These are phyloP conservation scores for Alsophila aescularia DNA, from an alignment of 2,888 invertebrate genomes.

Conservation along the genomic window DNA sequence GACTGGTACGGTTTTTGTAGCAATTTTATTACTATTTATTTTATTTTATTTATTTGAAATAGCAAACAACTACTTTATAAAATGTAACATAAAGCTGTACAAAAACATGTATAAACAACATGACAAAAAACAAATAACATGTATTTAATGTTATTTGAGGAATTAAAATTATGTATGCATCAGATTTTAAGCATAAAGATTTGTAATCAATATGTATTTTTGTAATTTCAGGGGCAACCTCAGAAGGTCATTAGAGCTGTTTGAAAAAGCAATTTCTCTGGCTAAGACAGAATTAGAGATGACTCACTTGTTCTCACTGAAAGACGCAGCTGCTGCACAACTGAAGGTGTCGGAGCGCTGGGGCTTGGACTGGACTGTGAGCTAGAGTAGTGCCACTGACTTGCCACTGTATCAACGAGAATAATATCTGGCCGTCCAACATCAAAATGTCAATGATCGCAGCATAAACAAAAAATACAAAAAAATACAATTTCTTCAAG, in stretches of 20 bases:
- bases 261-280: conserved; percentile 94
- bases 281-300: conserved; percentile 95
- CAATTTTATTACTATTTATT: no score
- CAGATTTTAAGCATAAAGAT: no score
- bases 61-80: no score
- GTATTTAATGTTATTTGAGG: no score
- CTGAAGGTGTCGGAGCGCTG: conserved; percentile 91
- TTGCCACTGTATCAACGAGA: conserved; percentile 57
- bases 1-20: no score
- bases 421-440: conserved; percentile 60
- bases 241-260: conserved; percentile 91
- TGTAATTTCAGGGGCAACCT: conserved; percentile 90
- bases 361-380: conserved; percentile 86
- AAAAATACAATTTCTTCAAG: conserved; percentile 4
- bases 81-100: no score
- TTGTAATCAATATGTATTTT: conserved; percentile 25
- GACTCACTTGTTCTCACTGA: conserved; percentile 94
- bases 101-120: no score
- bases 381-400: conserved; percentile 59
- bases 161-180: no score
- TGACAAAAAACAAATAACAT: no score
- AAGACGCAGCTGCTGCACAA: conserved; percentile 96
- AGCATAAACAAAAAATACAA: conserved; percentile 8
- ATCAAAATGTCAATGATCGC: conserved; percentile 4
- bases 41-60: no score